Percentiles rank a stretch among this genome's conserved stretches.
Conservation (phyloP, 2,888 invertebrate species). For the Trichopria drosophilae region DNA sequence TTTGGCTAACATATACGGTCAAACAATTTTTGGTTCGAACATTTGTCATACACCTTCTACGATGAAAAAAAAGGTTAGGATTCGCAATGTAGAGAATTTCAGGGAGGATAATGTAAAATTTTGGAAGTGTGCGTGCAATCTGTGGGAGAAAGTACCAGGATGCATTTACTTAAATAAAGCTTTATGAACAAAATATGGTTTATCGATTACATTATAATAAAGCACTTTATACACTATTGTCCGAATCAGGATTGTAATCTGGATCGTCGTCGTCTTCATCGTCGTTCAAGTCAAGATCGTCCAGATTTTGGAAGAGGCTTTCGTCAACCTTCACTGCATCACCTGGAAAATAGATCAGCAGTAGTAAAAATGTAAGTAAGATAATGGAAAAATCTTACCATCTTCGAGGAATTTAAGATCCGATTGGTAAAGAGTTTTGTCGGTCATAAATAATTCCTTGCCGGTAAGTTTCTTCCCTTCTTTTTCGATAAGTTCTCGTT, state of each 20-base stretch:
- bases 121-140: too few species aligned
- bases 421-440: conserved; percentile 91
- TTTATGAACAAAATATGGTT: conserved; percentile 46
- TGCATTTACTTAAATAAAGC: conserved; percentile 46
- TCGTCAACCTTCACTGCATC: conserved; percentile 91
- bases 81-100: too few species aligned
- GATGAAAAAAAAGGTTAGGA: conserved; percentile 6
- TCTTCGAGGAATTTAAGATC: conserved; percentile 95
- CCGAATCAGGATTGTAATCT: conserved; percentile 64
- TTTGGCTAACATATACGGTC: too few species aligned
- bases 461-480: conserved; percentile 87
- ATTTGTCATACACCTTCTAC: too few species aligned
- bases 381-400: conserved; percentile 60
- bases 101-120: too few species aligned
- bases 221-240: conserved; percentile 47
- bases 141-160: conserved; percentile 31
- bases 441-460: conserved; percentile 88
- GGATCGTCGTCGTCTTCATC: conserved; percentile 66
- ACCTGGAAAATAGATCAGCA: conserved; percentile 57
- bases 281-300: conserved; percentile 75
- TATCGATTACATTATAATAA: background rate
- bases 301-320: conserved; percentile 87
- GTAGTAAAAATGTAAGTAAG: background rate
- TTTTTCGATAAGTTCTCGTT: conserved; percentile 70
- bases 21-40: too few species aligned